These are phyloP conservation scores for Crypturellus tataupa DNA, from an alignment of 2,797 vertebrate species.

Conservation along the genomic window DNA sequence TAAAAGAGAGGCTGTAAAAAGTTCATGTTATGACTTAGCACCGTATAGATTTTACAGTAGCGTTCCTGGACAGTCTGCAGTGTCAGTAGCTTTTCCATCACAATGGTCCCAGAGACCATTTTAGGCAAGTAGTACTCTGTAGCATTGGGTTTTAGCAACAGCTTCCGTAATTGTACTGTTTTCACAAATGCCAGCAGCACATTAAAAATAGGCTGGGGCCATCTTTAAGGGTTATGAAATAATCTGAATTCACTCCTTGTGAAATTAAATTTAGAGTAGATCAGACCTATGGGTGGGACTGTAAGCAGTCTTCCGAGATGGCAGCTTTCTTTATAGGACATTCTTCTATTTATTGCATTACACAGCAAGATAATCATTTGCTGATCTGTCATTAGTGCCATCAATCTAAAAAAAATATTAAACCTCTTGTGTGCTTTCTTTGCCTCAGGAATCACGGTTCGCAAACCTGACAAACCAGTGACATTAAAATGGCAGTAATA, in stretches of 20 bases:
- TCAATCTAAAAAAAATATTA: neutral
- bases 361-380: slow-evolving; percentile 59
- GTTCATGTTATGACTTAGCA: slow-evolving; percentile 66
- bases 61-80: slow-evolving; percentile 70
- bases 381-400: slow-evolving; percentile 56
- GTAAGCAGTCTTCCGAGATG: slow-evolving; percentile 73
- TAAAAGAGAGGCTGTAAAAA: slow-evolving; percentile 52
- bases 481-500: neutral
- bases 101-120: slow-evolving; percentile 71
- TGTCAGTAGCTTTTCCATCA: slow-evolving; percentile 73
- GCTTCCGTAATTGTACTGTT: slow-evolving; percentile 74
- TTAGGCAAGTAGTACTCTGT: slow-evolving; percentile 38
- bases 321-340: slow-evolving; percentile 66
- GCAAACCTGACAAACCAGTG: neutral
- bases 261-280: slow-evolving; percentile 74
- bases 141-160: slow-evolving; percentile 73
- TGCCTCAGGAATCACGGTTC: slow-evolving; percentile 19
- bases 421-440: neutral
- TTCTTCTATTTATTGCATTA: slow-evolving; percentile 60
- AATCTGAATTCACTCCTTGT: slow-evolving; percentile 72
- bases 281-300: slow-evolving; percentile 65
- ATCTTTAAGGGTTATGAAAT: slow-evolving; percentile 73
- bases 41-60: slow-evolving; percentile 74
- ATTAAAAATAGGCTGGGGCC: slow-evolving; percentile 74
- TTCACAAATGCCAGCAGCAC: slow-evolving; percentile 67